Percentiles rank a stretch among this genome's conserved stretches.
These are phyloP conservation scores for Octonoba sinensis DNA, from an alignment of 2,888 invertebrate species.

Conservation along the genomic window DNA sequence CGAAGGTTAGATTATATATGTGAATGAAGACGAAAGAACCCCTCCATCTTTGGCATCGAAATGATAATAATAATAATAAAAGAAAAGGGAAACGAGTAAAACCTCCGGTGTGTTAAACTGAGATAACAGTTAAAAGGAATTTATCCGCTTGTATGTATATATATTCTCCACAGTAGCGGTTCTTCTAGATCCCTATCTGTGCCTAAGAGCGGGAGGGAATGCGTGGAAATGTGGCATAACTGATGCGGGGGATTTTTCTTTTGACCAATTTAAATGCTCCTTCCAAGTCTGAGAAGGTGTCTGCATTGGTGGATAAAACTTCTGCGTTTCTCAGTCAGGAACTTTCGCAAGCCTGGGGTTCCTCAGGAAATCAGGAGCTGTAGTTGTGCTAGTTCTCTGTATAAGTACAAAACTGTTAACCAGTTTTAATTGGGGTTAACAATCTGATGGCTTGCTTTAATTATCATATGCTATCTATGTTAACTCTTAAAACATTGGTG, in stretches of 20 bases:
- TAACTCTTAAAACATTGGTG: too few species aligned
- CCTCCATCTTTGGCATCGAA: neutral
- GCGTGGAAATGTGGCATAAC: conserved; percentile 40
- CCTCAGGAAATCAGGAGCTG: too few species aligned
- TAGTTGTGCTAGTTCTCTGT: too few species aligned
- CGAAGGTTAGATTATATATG: conserved; percentile 26
- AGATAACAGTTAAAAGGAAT: conserved; percentile 60
- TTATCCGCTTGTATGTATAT: conserved; percentile 57
- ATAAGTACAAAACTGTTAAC: too few species aligned
- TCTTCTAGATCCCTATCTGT: conserved; percentile 37
- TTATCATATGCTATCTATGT: too few species aligned
- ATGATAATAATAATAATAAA: conserved; percentile 43
- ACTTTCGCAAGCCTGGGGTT: too few species aligned
- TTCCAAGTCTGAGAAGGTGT: too few species aligned
- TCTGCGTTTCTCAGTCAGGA: too few species aligned
- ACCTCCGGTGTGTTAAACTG: conserved; percentile 49
- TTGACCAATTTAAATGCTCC: neutral
- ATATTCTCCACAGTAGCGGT: conserved; percentile 35
- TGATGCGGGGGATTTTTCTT: neutral
- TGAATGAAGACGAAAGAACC: conserved; percentile 30
- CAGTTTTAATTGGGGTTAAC: too few species aligned
- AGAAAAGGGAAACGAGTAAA: conserved; percentile 39
- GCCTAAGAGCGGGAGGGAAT: conserved; percentile 15
- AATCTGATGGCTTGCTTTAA: too few species aligned
- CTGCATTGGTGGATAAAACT: too few species aligned